Base-by-base conservation (phyloP, 1,140 invertebrate species). In the Drosophila virilis region DNA sequence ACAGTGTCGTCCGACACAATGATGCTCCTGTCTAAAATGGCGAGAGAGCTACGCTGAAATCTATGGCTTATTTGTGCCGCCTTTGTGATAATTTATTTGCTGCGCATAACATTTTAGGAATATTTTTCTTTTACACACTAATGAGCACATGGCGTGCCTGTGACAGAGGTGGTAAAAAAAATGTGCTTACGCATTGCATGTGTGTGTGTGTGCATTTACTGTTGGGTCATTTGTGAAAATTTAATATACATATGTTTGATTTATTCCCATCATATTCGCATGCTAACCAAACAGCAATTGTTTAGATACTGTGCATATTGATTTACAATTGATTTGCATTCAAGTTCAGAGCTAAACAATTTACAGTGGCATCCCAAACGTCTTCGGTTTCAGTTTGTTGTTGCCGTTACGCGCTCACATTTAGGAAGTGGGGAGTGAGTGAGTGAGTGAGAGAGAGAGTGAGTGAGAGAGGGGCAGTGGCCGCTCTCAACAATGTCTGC, bases 11-110 rank as follows among this genome's bases (percentile, higher is more conserved):
- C 61, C 61, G n/a, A n/a, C n/a, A 38, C 10, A 22, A 28, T 7
- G 13, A 28, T 45, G 13, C 37, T n/a, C 22, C 50, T 32, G 12
- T 12, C 28, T 35, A 10, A 6, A 10, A 48, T 28, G 42, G 10
- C 13, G 33, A 35, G 38, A 50, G 37, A 50, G 38, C 40, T 9
- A 12, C 28, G 59, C 42, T 33, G 55, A 51, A 51, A 22, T 50
- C 43, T 60, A 58, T 65, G 38, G 12, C 52, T 43, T 58, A 55
- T 46, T 15, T 54, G 46, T 67, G 52, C 37, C 33, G 73, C 37
- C 69, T 55, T 59, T 76, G 74, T 72, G 60, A 51, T 68, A 76
- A 76, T 62, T 62, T 75, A 66, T 66, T 75, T 60, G 72, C 66
- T 50, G 64, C 71, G 70, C 65, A 74, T 64, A 67, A 67, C 38